Conservation (phyloP, 2,888 invertebrate species). For the Colostygia pectinataria region DNA sequence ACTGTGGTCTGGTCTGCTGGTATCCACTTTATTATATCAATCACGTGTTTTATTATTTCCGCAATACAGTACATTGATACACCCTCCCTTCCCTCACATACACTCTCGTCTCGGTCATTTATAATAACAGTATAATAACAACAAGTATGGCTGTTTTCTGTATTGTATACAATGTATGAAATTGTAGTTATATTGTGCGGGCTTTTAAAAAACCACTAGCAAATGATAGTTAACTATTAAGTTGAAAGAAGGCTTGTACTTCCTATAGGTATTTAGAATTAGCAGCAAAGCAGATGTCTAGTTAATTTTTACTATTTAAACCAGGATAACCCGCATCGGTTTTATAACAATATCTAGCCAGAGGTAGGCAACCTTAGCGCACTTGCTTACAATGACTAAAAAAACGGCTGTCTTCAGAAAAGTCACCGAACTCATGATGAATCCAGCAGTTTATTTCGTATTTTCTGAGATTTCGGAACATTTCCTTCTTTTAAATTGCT, state of each 20-base stretch:
- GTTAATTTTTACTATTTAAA: slow-evolving; percentile 33
- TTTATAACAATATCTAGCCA: slow-evolving; percentile 11
- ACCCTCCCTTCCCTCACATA: slow-evolving; percentile 27
- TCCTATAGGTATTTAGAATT: too few species aligned
- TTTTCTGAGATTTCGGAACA: too few species aligned
- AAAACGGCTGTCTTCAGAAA: not conserved
- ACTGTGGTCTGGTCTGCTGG: slow-evolving; percentile 22
- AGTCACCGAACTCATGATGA: too few species aligned
- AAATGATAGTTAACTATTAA: too few species aligned
- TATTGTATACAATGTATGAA: too few species aligned
- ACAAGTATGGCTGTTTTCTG: too few species aligned
- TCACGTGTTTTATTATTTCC: slow-evolving; percentile 58
- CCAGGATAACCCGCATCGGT: slow-evolving; percentile 31
- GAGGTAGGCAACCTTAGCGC: slow-evolving; percentile 10
- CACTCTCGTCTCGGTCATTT: slow-evolving; percentile 13
- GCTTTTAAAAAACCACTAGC: too few species aligned
- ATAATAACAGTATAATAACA: slow-evolving; percentile 28
- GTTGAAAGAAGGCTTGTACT: too few species aligned
- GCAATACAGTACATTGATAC: slow-evolving; percentile 54
- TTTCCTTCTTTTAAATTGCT: too few species aligned
- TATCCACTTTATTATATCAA: slow-evolving; percentile 50
- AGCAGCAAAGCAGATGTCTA: slow-evolving; percentile 21
- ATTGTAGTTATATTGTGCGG: too few species aligned
- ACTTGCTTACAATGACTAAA: not conserved
- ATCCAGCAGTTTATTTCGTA: too few species aligned